phyloP scores from a whole-genome alignment of 2,888 invertebrate species.

The Drosophila phalerata region DNA sequence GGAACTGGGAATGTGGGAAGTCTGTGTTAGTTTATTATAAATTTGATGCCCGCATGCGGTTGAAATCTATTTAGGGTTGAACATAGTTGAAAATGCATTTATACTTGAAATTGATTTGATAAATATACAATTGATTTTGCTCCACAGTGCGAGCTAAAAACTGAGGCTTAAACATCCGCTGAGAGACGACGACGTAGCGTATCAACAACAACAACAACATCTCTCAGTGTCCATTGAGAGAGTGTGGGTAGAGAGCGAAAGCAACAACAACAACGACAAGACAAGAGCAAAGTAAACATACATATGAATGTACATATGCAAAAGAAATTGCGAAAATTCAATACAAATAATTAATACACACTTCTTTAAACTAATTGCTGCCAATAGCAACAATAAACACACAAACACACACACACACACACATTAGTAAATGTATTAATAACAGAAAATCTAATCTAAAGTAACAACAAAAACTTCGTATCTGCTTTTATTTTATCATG shows the following conservation, averaged over 20 bases:
- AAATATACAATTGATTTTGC: conserved; percentile 23
- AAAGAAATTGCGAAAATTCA: conserved; percentile 62
- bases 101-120: background rate
- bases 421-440: conserved; percentile 13
- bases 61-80: conserved; percentile 16
- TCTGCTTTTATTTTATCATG: conserved; percentile 59
- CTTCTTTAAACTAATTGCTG: conserved; percentile 22
- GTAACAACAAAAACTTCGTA: conserved; percentile 24
- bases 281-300: conserved; percentile 45
- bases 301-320: conserved; percentile 48
- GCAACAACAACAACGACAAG: conserved; percentile 39
- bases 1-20: conserved; percentile 17
- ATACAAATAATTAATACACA: conserved; percentile 40
- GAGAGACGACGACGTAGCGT: conserved; percentile 16
- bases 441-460: conserved; percentile 59
- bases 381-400: conserved; percentile 33
- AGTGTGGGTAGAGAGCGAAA: conserved; percentile 23
- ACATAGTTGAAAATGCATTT: background rate
- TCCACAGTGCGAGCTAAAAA: conserved; percentile 56
- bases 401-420: conserved; percentile 29
- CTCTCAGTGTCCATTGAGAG: conserved; percentile 2
- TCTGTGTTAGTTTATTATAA: conserved; percentile 12
- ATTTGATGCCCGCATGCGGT: conserved; percentile 19
- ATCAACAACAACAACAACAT: conserved; percentile 35
- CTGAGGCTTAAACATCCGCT: conserved; percentile 35